Percentiles rank a stretch among this genome's conserved stretches.
These are phyloP conservation scores for Sphinx pinastri DNA, from an alignment of 2,888 invertebrate genomes.

Conservation along the genomic window DNA sequence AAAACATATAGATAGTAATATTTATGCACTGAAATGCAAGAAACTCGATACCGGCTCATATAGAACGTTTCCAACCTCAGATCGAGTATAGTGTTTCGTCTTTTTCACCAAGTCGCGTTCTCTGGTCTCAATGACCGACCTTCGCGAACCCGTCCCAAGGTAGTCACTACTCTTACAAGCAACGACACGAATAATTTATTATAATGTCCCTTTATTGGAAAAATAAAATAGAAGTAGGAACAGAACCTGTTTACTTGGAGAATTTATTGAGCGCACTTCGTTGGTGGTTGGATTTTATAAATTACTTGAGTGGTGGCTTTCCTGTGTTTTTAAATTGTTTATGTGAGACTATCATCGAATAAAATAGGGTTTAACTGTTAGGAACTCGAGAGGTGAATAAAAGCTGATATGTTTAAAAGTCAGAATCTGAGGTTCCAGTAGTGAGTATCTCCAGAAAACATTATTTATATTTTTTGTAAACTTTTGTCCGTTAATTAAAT, in stretches of 20 bases:
- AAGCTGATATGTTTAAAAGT: no score
- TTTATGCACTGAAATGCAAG: slow-evolving; percentile 7
- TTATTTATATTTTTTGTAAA: no score
- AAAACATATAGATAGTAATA: not conserved
- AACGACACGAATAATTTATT: slow-evolving; percentile 43
- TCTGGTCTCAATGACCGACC: slow-evolving; percentile 41
- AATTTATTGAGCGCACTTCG: slow-evolving; percentile 17
- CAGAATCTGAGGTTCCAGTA: no score
- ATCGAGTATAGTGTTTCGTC: slow-evolving; percentile 27
- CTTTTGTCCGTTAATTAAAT: no score
- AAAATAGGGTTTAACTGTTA: no score
- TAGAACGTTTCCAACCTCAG: slow-evolving; percentile 32
- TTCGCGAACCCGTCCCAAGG: slow-evolving; percentile 40
- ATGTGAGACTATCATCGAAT: no score
- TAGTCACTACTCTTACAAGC: slow-evolving; percentile 31
- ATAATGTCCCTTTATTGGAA: slow-evolving; percentile 42
- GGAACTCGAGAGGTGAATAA: no score
- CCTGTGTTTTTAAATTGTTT: not conserved
- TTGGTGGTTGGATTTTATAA: slow-evolving; percentile 22
- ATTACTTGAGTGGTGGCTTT: slow-evolving; percentile 8
- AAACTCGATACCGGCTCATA: slow-evolving; percentile 8
- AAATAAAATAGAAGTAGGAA: slow-evolving; percentile 33
- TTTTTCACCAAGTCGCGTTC: slow-evolving; percentile 20
- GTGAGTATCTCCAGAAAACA: no score
- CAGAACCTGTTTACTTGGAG: slow-evolving; percentile 35